Percentiles rank a stretch among this genome's conserved stretches.
These are phyloP conservation scores for Malacosoma neustria DNA, from an alignment of 2,888 invertebrate genomes.

Conservation along the genomic window DNA sequence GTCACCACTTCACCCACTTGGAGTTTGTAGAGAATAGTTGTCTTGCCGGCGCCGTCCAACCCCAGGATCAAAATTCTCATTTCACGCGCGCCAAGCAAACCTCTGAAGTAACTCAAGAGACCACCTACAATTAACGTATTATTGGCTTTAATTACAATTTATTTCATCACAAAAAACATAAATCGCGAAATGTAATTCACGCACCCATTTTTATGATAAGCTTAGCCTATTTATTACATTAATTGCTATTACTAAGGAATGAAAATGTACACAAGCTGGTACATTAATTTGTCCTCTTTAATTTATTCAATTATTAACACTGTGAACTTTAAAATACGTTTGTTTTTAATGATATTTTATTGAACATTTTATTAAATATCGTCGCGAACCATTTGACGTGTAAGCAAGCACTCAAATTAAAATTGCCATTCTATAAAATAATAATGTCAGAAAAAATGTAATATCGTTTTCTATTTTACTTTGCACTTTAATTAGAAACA, in stretches of 20 bases:
- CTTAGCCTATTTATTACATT: slow-evolving; percentile 54
- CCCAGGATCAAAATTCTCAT: slow-evolving; percentile 98
- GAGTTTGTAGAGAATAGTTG: slow-evolving; percentile 97
- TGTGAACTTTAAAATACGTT: slow-evolving; percentile 18
- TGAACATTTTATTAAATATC: slow-evolving; percentile 40
- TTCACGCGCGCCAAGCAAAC: slow-evolving; percentile 96
- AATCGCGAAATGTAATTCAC: slow-evolving; percentile 27
- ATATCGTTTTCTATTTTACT: too few species aligned
- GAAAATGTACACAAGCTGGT: slow-evolving; percentile 22
- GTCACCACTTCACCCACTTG: slow-evolving; percentile 99
- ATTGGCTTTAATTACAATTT: neutral
- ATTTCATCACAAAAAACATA: neutral
- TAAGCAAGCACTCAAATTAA: slow-evolving; percentile 34
- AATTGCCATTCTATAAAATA: too few species aligned
- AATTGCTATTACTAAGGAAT: slow-evolving; percentile 45
- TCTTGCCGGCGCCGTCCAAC: slow-evolving; percentile 99
- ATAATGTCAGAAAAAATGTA: too few species aligned
- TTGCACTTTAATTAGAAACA: too few species aligned
- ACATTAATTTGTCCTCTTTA: slow-evolving; percentile 24
- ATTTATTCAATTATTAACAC: slow-evolving; percentile 22
- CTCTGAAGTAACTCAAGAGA: slow-evolving; percentile 96
- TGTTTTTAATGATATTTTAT: slow-evolving; percentile 29
- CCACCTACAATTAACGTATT: slow-evolving; percentile 80
- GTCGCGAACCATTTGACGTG: slow-evolving; percentile 45
- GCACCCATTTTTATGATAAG: slow-evolving; percentile 61